phyloP scores from a whole-genome alignment of 2,888 invertebrate genomes.

The Troilus luridus region DNA sequence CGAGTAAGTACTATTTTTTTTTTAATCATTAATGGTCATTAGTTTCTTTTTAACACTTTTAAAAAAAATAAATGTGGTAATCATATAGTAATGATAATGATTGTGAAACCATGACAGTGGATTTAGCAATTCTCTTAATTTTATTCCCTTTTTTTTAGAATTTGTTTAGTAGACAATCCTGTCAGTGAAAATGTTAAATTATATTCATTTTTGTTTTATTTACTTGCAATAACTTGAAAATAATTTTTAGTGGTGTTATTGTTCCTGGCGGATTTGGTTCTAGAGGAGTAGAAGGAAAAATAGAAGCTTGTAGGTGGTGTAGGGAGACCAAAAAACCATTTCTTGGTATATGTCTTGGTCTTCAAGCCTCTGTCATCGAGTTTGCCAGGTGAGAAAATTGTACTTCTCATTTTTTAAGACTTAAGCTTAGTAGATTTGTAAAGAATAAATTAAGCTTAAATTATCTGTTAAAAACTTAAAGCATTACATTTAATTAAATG shows the following conservation, averaged over 20 bases:
- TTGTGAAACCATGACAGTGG: not conserved
- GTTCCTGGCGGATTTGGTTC: conserved; percentile 98
- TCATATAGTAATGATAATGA: too few species aligned
- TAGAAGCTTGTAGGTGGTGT: conserved; percentile 94
- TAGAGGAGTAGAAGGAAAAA: conserved; percentile 96
- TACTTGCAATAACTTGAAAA: not conserved
- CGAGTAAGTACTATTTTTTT: conserved; percentile 74
- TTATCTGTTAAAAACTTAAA: too few species aligned
- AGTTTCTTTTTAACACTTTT: too few species aligned
- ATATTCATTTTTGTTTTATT: not conserved
- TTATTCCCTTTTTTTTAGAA: not conserved
- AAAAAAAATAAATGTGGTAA: too few species aligned
- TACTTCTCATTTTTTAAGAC: not conserved
- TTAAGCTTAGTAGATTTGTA: not conserved
- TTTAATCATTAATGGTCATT: not conserved
- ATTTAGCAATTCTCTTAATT: not conserved
- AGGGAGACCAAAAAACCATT: conserved; percentile 90
- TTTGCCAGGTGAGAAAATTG: conserved; percentile 75
- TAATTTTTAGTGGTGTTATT: conserved; percentile 82
- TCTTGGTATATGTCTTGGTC: conserved; percentile 96
- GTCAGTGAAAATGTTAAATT: not conserved
- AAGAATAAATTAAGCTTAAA: too few species aligned
- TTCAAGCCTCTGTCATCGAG: conserved; percentile 97
- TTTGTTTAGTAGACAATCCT: not conserved
- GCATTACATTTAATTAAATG: too few species aligned